Evolutionary conservation across 2,113 vertebrate species (phyloP).

Genomic region (Petaurus breviceps): DNA sequence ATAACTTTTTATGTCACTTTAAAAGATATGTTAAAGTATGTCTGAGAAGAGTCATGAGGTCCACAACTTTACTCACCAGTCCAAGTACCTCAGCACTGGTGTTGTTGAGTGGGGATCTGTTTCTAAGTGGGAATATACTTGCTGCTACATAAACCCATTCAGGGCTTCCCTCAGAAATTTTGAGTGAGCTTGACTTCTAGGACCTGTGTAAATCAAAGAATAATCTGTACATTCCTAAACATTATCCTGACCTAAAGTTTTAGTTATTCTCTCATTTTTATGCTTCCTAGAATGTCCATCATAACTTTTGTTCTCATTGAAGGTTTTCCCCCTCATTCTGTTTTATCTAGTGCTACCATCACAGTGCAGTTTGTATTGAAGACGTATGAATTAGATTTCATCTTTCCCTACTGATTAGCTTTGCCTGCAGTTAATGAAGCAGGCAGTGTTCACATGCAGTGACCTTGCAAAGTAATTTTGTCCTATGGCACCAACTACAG

Average conservation of each 20-base stretch:
- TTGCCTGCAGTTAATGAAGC: conserved; percentile 72
- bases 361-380: background rate
- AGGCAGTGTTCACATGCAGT: conserved; percentile 43
- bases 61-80: background rate
- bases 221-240: background rate
- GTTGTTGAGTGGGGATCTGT: background rate
- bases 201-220: background rate
- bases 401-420: conserved; percentile 65
- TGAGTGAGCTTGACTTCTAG: background rate
- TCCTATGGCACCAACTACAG: conserved; percentile 65
- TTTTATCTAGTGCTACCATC: background rate
- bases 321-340: background rate
- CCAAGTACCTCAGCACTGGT: background rate
- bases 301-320: background rate
- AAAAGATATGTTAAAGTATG: background rate
- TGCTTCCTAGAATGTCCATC: background rate
- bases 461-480: conserved; percentile 77
- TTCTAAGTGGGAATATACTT: background rate
- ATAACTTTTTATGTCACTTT: too few species aligned
- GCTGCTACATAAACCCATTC: background rate
- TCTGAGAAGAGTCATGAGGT: background rate
- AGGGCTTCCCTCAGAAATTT: background rate
- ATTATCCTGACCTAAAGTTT: background rate
- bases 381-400: conserved; percentile 52
- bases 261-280: background rate